Percentiles rank a stretch among this genome's conserved stretches.
These are phyloP conservation scores for Urechis unicinctus DNA, from an alignment of 2,888 invertebrate species.

Conservation along the genomic window DNA sequence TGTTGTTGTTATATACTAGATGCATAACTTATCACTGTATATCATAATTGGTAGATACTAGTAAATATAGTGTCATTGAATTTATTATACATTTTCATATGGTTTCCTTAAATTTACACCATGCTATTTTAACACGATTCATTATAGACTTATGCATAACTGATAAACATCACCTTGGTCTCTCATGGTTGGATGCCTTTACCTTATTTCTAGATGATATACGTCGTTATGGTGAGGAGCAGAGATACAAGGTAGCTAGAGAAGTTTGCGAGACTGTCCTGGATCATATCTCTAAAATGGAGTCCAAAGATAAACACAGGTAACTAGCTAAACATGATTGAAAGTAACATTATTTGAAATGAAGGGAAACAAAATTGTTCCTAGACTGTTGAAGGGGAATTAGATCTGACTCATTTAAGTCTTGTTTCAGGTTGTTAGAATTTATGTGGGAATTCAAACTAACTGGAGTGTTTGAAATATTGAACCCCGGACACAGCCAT, in stretches of 20 bases:
- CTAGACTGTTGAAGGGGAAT: too few relatives aligned
- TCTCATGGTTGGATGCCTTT: background rate
- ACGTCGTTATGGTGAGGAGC: conserved; percentile 1
- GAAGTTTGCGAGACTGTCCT: conserved; percentile 41
- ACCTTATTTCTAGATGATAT: conserved; percentile 2
- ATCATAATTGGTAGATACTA: too few relatives aligned
- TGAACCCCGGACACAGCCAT: conserved; percentile 51
- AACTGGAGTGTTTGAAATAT: conserved; percentile 51
- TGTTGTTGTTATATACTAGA: too few relatives aligned
- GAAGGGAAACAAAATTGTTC: too few relatives aligned
- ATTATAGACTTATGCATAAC: too few relatives aligned
- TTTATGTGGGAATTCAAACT: conserved; percentile 37
- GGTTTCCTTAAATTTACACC: too few relatives aligned
- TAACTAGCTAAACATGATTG: conserved; percentile 12
- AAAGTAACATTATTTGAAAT: background rate
- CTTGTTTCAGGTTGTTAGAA: conserved; percentile 29
- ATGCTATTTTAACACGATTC: too few relatives aligned
- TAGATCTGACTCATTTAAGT: too few relatives aligned
- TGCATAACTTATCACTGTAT: too few relatives aligned
- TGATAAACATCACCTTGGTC: too few relatives aligned
- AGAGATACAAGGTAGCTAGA: conserved; percentile 43
- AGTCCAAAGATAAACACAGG: conserved; percentile 27
- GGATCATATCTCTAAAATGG: conserved; percentile 32
- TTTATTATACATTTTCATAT: too few relatives aligned
- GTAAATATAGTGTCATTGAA: too few relatives aligned